Conservation (phyloP, 2,797 vertebrate genomes). For the Hemibagrus guttatus region DNA sequence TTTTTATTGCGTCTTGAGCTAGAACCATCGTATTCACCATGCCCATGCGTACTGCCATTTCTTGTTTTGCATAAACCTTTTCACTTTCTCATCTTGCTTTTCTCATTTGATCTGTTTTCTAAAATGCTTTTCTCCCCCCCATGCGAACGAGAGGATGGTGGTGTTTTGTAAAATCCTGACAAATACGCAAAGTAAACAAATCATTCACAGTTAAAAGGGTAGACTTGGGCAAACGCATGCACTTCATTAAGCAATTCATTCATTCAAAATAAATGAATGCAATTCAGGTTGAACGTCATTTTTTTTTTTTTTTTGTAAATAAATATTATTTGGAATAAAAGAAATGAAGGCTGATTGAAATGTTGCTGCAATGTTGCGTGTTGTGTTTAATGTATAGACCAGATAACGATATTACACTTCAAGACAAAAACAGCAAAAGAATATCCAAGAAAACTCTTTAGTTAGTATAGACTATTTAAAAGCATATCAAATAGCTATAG, state of each 20-base stretch:
- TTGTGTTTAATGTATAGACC: not conserved
- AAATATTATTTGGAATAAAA: not conserved
- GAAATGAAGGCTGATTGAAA: not conserved
- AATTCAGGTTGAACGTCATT: not conserved
- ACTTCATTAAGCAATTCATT: not conserved
- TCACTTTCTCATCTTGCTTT: not conserved
- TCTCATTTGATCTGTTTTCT: not conserved
- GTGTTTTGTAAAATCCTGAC: not conserved
- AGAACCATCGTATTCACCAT: not conserved
- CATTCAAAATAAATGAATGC: not conserved
- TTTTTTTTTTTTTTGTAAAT: not conserved
- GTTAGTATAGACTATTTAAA: not conserved
- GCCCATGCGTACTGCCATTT: not conserved
- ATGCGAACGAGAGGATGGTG: not conserved
- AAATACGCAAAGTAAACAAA: not conserved
- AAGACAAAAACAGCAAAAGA: not conserved
- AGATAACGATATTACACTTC: not conserved
- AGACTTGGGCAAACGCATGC: not conserved
- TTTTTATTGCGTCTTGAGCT: not conserved
- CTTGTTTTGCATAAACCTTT: not conserved
- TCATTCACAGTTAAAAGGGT: not conserved
- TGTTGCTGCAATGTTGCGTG: not conserved
- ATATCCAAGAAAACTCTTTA: too few relatives aligned
- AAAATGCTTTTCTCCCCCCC: not conserved
- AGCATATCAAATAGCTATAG: not conserved